Base-by-base conservation (phyloP, 2,113 vertebrate genomes). In the Dermatemys mawii region DNA sequence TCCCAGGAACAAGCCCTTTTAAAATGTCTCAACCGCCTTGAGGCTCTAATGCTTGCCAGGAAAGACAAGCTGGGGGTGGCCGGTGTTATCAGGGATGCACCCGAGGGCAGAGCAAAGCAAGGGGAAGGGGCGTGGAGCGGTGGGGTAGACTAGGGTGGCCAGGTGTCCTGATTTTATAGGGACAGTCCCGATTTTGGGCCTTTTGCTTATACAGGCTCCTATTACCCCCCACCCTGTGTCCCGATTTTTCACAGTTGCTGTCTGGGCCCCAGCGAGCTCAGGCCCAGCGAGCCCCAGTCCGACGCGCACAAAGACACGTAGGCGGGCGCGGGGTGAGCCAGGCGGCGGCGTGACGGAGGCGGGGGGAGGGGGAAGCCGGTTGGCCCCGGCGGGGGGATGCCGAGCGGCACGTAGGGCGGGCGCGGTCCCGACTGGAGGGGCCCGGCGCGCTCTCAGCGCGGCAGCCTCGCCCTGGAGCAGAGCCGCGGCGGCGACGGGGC, bases 371-470 rank as follows among this genome's bases (percentile, higher is more conserved):
- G 17, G 22, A 24, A 24, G 41, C 44, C 5, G 16, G 4, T 11
- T 55, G 51, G 81, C 50, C 11, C 78, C 63, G 87, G 78, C 54
- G 38, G 10, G 19, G 22, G 50, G 92, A 88, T 93, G 97, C 90
- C 21, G 94, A 70, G 93, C 96, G 86, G 98, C 98, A 98, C 97
- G 98, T 98, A 98, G 76, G 41, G 95, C 76, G 91, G 98, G 98
- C 95, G 97, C 70, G 92, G 94, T 75, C 55, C 83, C 22, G 93
- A 88, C 86, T 22, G 94, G 55, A 29, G 87, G 5, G 57, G 17
- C 10, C 38, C 3, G 48, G 86, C 90, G 41, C 53, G 49, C 75
- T 57, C 49, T 49, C 44, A 29, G 57, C 78, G 41, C 76, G 57
- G 53, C 83, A 63, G 70, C 85, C n/a, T 78, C 24, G 21, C 22